These are phyloP conservation scores for Bombus superbus DNA, from an alignment of 1,140 invertebrate genomes.

Conservation along the genomic window DNA sequence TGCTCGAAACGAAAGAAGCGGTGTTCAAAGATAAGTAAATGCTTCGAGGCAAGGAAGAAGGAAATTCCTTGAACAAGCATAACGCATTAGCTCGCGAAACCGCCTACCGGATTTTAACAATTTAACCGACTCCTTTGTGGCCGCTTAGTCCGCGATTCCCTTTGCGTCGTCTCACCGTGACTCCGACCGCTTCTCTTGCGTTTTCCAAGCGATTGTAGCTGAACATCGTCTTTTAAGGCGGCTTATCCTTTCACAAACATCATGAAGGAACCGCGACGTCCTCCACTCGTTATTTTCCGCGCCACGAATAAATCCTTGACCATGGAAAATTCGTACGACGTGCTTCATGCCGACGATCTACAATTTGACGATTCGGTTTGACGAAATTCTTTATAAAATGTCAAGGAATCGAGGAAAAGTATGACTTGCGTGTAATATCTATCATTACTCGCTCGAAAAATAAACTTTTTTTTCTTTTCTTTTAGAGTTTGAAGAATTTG, in stretches of 20 bases:
- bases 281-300: not conserved
- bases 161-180: constrained; percentile 22
- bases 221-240: constrained; percentile 38
- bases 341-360: too few relatives aligned
- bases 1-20: not conserved
- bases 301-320: not conserved
- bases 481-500: not conserved
- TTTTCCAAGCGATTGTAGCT: constrained; percentile 6
- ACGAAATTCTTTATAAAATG: not conserved
- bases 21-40: constrained; percentile 44
- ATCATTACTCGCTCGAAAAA: accelerated
- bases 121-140: constrained; percentile 34
- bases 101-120: constrained; percentile 44
- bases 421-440: not conserved
- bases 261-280: too few relatives aligned
- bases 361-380: not conserved
- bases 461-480: not conserved
- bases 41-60: constrained; percentile 1
- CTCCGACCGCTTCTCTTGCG: not conserved
- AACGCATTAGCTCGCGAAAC: constrained; percentile 34
- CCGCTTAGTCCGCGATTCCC: not conserved
- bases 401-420: too few relatives aligned
- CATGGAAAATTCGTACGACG: too few relatives aligned
- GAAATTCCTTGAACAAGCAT: constrained; percentile 11
- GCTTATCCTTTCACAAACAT: not conserved